phyloP scores from a whole-genome alignment of 2,888 invertebrate species.

The Meta bourneti region DNA sequence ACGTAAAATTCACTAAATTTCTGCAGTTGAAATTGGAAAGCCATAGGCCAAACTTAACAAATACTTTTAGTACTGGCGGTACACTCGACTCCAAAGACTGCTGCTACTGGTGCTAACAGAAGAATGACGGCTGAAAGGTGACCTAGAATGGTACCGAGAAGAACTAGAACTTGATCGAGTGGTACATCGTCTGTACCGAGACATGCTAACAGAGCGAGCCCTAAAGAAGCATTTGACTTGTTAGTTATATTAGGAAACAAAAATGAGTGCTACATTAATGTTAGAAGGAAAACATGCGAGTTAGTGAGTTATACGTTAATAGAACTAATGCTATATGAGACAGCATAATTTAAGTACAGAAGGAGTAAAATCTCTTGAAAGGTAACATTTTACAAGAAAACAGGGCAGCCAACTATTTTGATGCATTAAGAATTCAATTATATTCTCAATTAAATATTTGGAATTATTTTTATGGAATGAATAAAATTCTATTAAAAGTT shows the following conservation, averaged over 20 bases:
- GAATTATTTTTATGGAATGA: no score
- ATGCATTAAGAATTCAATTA: not conserved
- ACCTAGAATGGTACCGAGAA: constrained; percentile 52
- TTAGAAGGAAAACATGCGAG: constrained; percentile 3
- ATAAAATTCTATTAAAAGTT: no score
- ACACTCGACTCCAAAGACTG: constrained; percentile 70
- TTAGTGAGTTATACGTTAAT: not conserved
- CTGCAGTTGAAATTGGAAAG: constrained; percentile 38
- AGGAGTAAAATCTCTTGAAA: not conserved
- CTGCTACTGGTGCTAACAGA: constrained; percentile 67
- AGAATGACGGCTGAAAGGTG: constrained; percentile 57
- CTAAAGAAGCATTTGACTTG: constrained; percentile 39
- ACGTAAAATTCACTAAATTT: constrained; percentile 47
- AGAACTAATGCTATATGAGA: not conserved
- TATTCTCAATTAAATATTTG: no score
- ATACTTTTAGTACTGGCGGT: constrained; percentile 62
- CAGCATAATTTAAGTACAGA: not conserved
- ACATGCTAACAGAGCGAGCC: constrained; percentile 72
- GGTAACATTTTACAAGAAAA: not conserved
- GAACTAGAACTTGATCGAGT: constrained; percentile 37
- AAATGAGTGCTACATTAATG: constrained; percentile 4
- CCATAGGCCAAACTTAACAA: constrained; percentile 51
- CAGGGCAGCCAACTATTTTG: not conserved
- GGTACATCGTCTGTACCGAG: constrained; percentile 34
- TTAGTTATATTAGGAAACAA: constrained; percentile 38